Evolutionary conservation across 2,113 vertebrate species (phyloP).

Genomic region (Oncorhynchus nerka): DNA sequence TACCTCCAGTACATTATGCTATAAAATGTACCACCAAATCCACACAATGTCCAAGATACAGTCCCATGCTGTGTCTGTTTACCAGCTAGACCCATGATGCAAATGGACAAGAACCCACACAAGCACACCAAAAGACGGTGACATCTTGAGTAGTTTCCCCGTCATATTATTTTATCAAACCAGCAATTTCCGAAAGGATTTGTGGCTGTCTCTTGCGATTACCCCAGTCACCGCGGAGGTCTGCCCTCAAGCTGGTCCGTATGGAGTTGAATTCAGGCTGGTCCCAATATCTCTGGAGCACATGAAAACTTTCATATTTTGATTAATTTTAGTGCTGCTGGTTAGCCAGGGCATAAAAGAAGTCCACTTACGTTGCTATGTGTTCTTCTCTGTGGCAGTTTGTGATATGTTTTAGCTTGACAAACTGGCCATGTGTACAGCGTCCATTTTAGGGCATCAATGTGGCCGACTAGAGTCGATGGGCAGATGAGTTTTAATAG

Average conservation of each 20-base stretch:
- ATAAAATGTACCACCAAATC: neutral
- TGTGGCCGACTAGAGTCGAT: neutral
- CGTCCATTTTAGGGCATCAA: neutral
- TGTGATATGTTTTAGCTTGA: neutral
- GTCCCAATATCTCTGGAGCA: constrained; percentile 66
- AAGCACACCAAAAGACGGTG: constrained; percentile 73
- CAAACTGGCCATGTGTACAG: neutral
- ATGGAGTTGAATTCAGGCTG: constrained; percentile 64
- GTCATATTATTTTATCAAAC: constrained; percentile 85
- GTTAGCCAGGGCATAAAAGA: constrained; percentile 45
- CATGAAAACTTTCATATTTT: constrained; percentile 72
- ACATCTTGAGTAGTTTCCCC: constrained; percentile 80
- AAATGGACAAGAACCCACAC: constrained; percentile 2
- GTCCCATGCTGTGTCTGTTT: neutral
- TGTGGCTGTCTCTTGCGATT: constrained; percentile 73
- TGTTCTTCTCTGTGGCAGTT: neutral
- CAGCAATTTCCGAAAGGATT: constrained; percentile 87
- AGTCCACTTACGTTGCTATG: neutral
- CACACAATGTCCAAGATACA: neutral
- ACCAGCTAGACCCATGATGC: neutral
- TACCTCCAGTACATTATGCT: neutral
- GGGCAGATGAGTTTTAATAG: neutral
- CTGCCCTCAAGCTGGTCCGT: constrained; percentile 71
- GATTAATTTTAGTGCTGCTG: constrained; percentile 70
- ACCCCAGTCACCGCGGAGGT: constrained; percentile 74